Base-by-base conservation (phyloP, 2,888 invertebrate genomes). In the Megalurothrips usitatus region DNA sequence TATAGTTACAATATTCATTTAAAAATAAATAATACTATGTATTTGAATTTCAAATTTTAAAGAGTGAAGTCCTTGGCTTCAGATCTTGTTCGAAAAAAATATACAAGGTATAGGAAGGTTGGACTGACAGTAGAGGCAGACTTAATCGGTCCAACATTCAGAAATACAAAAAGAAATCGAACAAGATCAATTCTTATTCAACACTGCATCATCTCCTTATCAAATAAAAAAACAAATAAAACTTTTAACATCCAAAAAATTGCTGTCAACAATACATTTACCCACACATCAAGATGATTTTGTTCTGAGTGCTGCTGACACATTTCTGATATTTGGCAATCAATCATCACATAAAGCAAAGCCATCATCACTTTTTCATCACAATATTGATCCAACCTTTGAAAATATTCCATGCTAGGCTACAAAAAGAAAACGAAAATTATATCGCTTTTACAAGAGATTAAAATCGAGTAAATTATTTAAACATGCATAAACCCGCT, bases 1-100 rank as follows among this genome's bases (percentile, higher is more conserved):
- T 75, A 75, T 75, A 75, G 9, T 75, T 75, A 75, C 68, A 75
- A 75, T 75, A 75, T 75, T 75, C 68, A 26, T 75, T 75, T 75
- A 75, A 75, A 75, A 75, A 75, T 75, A 75, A 75, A 75, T 75
- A 75, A 75, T 75, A 75, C 68, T 75, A 75, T 75, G 68, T 75
- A 75, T 75, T 75, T 75, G 26, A 75, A 75, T 75, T 58, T 75
- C 9, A 75, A 75, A 75, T 75, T n/a, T 68, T n/a, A 68, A 11
- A 75, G 68, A 75, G 68, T 26, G 68, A 26, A 75, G 68, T 75
- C 68, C 12, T 75, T 75, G 23, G 11, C 68, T 75, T 75, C 26
- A 75, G 68, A 75, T 75, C 68, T 75, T 75, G 68, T 26, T 75
- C 68, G 26, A 75, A 26, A 75, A 75, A 23, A 75, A 75, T 11